phyloP scores from a whole-genome alignment of 1,140 invertebrate species.

The Camponotus pennsylvanicus region DNA sequence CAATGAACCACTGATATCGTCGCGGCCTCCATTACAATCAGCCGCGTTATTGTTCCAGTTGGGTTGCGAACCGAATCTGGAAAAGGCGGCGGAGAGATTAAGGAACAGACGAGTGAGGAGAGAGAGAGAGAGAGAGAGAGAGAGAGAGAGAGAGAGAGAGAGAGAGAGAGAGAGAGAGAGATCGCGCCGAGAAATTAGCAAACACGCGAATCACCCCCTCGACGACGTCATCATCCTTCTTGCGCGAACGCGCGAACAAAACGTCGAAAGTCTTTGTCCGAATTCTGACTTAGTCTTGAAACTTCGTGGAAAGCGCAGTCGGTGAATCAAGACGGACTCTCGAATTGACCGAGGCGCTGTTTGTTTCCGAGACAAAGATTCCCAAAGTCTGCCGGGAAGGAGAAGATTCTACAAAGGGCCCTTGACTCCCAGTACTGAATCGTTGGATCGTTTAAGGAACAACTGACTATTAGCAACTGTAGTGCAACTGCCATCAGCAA shows the following conservation, averaged over 20 bases:
- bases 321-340: background rate
- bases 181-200: conserved; percentile 55
- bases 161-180: background rate
- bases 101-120: conserved; percentile 41
- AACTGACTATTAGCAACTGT: conserved; percentile 19
- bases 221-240: background rate
- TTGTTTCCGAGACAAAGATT: conserved; percentile 27
- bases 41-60: conserved; percentile 74
- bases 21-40: conserved; percentile 73
- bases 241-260: conserved; percentile 16
- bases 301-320: background rate
- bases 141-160: background rate
- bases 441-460: background rate
- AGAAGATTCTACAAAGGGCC: background rate
- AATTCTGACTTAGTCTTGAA: conserved; percentile 6
- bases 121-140: background rate
- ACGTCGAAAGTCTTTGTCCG: conserved; percentile 29
- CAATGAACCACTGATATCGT: conserved; percentile 73
- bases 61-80: conserved; percentile 51
- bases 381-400: background rate
- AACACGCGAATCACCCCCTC: conserved; percentile 27
- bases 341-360: background rate
- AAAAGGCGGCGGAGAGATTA: conserved; percentile 72
- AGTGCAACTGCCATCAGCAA: conserved; percentile 2
- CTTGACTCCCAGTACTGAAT: background rate